phyloP scores from a whole-genome alignment of 2,797 vertebrate species.

The Setipinna tenuifilis region DNA sequence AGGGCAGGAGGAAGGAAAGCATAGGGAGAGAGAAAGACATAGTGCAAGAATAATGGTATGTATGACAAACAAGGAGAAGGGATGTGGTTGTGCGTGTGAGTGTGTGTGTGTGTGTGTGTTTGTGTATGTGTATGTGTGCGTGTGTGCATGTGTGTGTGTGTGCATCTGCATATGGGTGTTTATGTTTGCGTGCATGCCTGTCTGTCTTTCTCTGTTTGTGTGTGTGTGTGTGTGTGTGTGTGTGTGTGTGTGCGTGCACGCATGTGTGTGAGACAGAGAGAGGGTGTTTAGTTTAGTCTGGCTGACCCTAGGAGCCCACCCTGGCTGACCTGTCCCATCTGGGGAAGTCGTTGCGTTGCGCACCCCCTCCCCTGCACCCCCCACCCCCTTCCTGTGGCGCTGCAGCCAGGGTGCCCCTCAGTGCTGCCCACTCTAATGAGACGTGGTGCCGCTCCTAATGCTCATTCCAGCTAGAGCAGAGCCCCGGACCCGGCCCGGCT shows the following conservation, averaged over 20 bases:
- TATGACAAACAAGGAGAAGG: background rate
- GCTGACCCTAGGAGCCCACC: slow-evolving; percentile 80
- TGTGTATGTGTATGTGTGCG: background rate
- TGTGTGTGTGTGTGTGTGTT: background rate
- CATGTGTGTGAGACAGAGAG: background rate
- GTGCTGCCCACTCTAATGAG: slow-evolving; percentile 57
- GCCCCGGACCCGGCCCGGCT: background rate
- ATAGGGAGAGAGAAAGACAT: background rate
- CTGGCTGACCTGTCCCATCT: slow-evolving; percentile 89
- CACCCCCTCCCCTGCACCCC: too few species aligned
- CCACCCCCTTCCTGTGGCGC: slow-evolving; percentile 41
- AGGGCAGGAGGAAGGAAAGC: background rate
- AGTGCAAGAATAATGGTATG: background rate
- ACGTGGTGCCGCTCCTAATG: slow-evolving; percentile 79
- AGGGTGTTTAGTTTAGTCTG: slow-evolving; percentile 47
- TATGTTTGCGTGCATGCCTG: background rate
- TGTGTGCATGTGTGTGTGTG: background rate
- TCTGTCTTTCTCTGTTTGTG: background rate
- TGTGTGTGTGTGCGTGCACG: background rate
- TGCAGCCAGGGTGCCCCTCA: slow-evolving; percentile 66
- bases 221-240: background rate
- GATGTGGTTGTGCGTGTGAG: background rate
- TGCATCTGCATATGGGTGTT: background rate
- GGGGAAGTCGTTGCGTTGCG: slow-evolving; percentile 84
- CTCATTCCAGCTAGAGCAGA: slow-evolving; percentile 65